Base-by-base conservation (phyloP, 35 echinoderm and acorn worm genomes). In the Chiridota heheva region DNA sequence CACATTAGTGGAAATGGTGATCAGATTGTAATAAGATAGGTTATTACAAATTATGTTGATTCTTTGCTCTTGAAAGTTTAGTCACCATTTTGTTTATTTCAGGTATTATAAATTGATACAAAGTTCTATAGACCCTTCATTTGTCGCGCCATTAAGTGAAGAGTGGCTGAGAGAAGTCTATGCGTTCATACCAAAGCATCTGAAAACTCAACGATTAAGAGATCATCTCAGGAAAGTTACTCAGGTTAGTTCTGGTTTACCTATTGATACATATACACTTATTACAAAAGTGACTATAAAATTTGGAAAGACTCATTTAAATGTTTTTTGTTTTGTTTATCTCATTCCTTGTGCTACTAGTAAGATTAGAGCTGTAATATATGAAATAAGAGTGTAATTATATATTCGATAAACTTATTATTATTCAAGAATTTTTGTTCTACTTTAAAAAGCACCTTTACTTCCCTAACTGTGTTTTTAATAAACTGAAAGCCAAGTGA, bases 51-150 rank as follows among this genome's bases (percentile, higher is more conserved):
- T n/a, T n/a, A n/a, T n/a, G n/a, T n/a, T n/a, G n/a, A n/a, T n/a
- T n/a, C n/a, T n/a, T n/a, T n/a, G 93, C 90, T 72, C 40, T 58
- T 25, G 67, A 68, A 20, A 96, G 92, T 87, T 96, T 70, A 51
- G 30, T 81, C 45, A 43, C 5, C 17, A 8, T 72, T 79, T 32
- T 85, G 60, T 77, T 4, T 25, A 40, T 72, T n/a, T 2, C 61
- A 96, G 93, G 44, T 96, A 90, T 82, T 96, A 83, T 61, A 77
- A 58, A 42, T 46, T 96, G 39, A 69, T 96, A 7, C 56, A 91
- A 7, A 37, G 79, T 42, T 81, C 93, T 33, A 96, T 96, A 41
- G 78, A 81, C 48, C 61, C 84, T 29, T 81, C 73, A 12, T 77
- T 80, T 29, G 84, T 96, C 5, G 93, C 88, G 16, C 83, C 88